Evolutionary conservation across 2,888 invertebrate genomes (phyloP).

Genomic region (Drosophila quinaria): DNA sequence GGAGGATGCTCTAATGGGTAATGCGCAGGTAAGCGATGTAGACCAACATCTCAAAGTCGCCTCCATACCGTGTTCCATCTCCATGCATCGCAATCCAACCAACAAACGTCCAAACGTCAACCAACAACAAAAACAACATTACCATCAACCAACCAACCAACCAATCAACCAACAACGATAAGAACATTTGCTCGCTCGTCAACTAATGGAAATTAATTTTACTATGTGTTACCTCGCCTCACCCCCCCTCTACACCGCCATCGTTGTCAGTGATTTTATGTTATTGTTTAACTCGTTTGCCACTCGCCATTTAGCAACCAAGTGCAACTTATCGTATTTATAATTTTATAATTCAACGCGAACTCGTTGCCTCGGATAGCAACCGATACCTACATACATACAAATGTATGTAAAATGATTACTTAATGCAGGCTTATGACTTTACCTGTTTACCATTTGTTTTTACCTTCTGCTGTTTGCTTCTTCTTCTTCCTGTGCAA

Average conservation of each 20-base stretch:
- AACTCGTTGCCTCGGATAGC: conserved; percentile 29
- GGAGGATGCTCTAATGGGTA: conserved; percentile 72
- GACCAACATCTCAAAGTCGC: conserved; percentile 41
- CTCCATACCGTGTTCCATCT: conserved; percentile 53
- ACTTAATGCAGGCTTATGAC: not conserved
- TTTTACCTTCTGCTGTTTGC: conserved; percentile 14
- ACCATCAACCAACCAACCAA: conserved; percentile 13
- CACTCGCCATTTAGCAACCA: conserved; percentile 64
- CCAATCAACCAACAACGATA: conserved; percentile 1
- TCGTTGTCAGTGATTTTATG: conserved; percentile 41
- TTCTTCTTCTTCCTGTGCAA: conserved; percentile 15
- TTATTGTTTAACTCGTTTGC: conserved; percentile 66
- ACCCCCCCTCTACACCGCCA: not conserved
- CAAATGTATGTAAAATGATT: not conserved
- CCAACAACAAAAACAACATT: conserved; percentile 10
- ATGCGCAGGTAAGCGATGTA: conserved; percentile 70
- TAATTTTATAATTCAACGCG: conserved; percentile 30
- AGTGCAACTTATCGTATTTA: conserved; percentile 71
- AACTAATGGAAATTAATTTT: conserved; percentile 66
- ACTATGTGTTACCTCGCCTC: conserved; percentile 45
- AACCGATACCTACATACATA: conserved; percentile 4
- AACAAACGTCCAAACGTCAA: conserved; percentile 22
- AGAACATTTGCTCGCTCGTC: conserved; percentile 25
- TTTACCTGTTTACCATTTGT: conserved; percentile 10
- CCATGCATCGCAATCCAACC: conserved; percentile 33